Evolutionary conservation across 2,888 invertebrate species (phyloP).

Genomic region (Entomobrya multifasciata): DNA sequence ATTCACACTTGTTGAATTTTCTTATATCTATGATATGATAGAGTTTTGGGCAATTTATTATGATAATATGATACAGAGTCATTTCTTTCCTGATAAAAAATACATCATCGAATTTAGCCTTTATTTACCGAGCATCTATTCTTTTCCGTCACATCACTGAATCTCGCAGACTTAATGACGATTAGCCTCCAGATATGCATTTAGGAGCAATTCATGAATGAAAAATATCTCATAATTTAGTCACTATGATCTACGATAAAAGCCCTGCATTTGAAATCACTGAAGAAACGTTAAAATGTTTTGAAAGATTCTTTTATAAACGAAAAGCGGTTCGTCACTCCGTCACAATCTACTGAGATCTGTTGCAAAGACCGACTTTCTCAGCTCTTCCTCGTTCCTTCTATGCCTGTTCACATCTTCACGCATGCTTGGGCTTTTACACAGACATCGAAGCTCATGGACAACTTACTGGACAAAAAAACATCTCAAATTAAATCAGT

Average conservation of each 20-base stretch:
- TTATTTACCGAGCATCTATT: no score
- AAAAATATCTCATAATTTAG: slow-evolving; percentile 1
- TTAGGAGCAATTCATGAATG: slow-evolving; percentile 23
- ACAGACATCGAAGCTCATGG: neutral
- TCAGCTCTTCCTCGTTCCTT: neutral
- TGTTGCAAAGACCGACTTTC: no score
- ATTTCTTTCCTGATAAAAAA: neutral
- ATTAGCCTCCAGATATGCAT: slow-evolving; percentile 43
- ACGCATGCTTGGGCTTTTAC: slow-evolving; percentile 3
- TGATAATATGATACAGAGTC: no score
- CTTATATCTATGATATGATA: no score
- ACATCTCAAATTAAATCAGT: neutral
- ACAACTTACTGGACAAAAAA: slow-evolving; percentile 32
- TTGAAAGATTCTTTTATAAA: no score
- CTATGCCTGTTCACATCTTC: slow-evolving; percentile 46
- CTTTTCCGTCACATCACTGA: slow-evolving; percentile 1
- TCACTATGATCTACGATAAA: slow-evolving; percentile 16
- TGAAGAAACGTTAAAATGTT: neutral
- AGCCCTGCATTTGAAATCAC: slow-evolving; percentile 29
- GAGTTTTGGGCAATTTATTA: no score
- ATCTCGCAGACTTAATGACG: slow-evolving; percentile 9
- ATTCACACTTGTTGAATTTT: no score
- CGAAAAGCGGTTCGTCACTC: no score
- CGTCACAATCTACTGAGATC: no score
- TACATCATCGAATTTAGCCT: neutral